Evolutionary conservation across 2,113 vertebrate genomes (phyloP).

Genomic region (Oryzias celebensis): DNA sequence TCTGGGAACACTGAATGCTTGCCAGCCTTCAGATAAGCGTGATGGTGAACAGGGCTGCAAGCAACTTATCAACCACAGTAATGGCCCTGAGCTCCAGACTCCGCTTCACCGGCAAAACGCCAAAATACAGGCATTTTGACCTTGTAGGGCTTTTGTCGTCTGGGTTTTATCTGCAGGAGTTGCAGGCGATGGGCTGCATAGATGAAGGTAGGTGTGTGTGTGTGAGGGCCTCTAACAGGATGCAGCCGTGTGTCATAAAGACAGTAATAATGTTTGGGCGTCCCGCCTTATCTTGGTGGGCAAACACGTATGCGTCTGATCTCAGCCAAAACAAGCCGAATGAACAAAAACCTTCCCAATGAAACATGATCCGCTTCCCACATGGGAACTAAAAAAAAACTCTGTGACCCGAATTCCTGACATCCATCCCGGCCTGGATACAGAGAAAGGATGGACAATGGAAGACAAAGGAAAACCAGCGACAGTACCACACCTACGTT

Average conservation of each 20-base stretch:
- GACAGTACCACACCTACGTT: no score
- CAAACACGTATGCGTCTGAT: conserved; percentile 6
- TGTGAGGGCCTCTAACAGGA: neutral
- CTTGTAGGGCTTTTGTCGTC: conserved; percentile 22
- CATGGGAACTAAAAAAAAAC: conserved; percentile 12
- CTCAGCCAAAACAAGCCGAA: conserved; percentile 21
- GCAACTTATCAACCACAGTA: conserved; percentile 24
- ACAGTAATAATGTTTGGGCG: neutral
- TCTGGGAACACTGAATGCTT: neutral
- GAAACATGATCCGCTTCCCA: conserved; percentile 26
- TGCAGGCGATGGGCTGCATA: neutral
- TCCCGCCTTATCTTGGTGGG: neutral
- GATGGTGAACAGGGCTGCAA: conserved; percentile 5
- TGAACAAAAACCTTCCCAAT: conserved; percentile 28
- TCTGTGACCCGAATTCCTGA: conserved; percentile 37
- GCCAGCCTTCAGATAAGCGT: conserved; percentile 11
- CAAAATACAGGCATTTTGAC: neutral
- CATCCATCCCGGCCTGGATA: conserved; percentile 1
- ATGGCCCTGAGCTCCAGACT: neutral
- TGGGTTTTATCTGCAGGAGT: conserved; percentile 23
- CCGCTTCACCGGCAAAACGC: no score
- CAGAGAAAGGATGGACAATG: neutral
- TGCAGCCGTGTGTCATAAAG: neutral
- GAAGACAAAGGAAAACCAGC: neutral
- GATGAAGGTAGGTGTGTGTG: conserved; percentile 3